Evolutionary conservation across 30 jellyfish, hydroid and myxozoan species (phyloP).

Genomic region (Pseudorhiza aurosa): DNA sequence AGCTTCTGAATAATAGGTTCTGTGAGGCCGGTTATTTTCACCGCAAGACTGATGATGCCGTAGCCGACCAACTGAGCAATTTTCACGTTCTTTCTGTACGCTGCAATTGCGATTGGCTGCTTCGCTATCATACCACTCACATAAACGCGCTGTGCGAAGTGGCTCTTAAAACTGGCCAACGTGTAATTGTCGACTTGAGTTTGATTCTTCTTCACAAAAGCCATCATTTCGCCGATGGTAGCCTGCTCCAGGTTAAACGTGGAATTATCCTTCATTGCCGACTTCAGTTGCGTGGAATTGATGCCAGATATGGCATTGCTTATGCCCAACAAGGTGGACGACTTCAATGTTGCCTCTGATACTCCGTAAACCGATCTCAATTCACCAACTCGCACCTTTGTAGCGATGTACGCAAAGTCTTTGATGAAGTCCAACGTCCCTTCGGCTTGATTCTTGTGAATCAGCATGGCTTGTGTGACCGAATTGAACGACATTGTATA

Average conservation of each 20-base stretch:
- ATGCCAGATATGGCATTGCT: neutral
- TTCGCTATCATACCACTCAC: neutral
- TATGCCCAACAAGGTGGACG: neutral
- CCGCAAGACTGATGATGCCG: constrained; percentile 5
- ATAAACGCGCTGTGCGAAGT: neutral
- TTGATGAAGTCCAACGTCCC: constrained; percentile 21
- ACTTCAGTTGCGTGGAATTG: neutral
- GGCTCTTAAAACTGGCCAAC: neutral
- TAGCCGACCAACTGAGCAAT: neutral
- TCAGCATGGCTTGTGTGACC: constrained; percentile 5
- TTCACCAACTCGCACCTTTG: neutral
- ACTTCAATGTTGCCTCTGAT: neutral
- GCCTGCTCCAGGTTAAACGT: neutral
- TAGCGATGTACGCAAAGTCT: constrained; percentile 4
- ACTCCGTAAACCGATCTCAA: neutral
- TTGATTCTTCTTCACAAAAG: neutral
- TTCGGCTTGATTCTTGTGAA: constrained; percentile 22
- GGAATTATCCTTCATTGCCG: neutral
- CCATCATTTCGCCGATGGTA: constrained; percentile 13
- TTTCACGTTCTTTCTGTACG: constrained; percentile 3
- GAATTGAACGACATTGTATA: constrained; percentile 37
- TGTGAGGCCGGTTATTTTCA: neutral
- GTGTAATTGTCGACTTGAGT: neutral
- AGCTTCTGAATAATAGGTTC: neutral
- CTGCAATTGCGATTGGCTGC: constrained; percentile 16